These are phyloP conservation scores for Phengaris alcon DNA, from an alignment of 2,888 invertebrate genomes.

Conservation along the genomic window DNA sequence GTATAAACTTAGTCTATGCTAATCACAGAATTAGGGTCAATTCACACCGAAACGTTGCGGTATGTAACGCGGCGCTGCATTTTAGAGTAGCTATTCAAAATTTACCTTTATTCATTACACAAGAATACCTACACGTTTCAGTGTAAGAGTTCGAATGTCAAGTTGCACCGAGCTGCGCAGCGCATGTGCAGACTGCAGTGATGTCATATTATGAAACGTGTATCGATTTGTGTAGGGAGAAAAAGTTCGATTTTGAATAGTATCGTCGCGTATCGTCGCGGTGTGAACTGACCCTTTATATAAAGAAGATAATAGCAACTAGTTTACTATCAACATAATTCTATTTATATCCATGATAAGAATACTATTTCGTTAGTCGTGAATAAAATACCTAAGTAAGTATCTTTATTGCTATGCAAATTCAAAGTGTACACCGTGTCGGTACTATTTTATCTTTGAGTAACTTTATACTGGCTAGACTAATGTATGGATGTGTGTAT, in stretches of 20 bases:
- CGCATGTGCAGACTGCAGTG: no score
- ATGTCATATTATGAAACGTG: no score
- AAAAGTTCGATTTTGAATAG: no score
- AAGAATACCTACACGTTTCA: no score
- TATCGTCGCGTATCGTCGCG: no score
- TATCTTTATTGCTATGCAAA: constrained; percentile 9
- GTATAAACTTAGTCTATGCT: not conserved
- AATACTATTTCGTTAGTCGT: not conserved
- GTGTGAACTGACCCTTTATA: not conserved
- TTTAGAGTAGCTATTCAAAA: no score
- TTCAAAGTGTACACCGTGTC: not conserved
- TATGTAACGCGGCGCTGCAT: no score
- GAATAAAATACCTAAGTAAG: not conserved
- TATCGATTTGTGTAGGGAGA: no score
- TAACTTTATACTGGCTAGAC: not conserved
- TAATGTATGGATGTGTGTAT: not conserved
- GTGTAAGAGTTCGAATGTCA: no score
- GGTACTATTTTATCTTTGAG: not conserved
- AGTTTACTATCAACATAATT: not conserved
- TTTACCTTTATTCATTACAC: no score
- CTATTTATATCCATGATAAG: not conserved
- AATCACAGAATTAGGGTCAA: not conserved
- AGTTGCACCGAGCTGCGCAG: no score
- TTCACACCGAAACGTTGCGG: no score
- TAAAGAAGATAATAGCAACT: not conserved